A percentile compares a stretch with the other conserved stretches of the same genome.
Evolutionary conservation across 2,888 invertebrate genomes (phyloP).

Genomic region (Machimus atricapillus): DNA sequence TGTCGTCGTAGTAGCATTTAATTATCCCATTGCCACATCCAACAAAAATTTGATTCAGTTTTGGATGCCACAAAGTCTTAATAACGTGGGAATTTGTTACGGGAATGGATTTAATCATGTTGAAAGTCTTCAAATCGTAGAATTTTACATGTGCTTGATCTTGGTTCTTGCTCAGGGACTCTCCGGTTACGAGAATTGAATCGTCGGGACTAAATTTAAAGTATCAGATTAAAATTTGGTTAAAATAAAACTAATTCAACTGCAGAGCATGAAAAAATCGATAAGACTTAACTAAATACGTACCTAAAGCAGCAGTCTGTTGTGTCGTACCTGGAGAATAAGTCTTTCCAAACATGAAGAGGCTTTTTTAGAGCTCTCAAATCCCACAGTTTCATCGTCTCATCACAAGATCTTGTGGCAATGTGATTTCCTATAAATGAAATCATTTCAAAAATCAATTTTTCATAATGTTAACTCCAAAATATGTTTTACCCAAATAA

Average conservation of each 20-base stretch:
- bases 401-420: slow-evolving; percentile 87
- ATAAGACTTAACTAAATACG: neutral
- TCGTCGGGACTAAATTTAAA: slow-evolving; percentile 82
- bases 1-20: slow-evolving; percentile 90
- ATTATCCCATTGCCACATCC: slow-evolving; percentile 91
- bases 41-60: slow-evolving; percentile 94
- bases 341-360: slow-evolving; percentile 70
- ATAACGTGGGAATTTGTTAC: slow-evolving; percentile 85
- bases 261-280: neutral
- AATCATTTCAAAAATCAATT: neutral
- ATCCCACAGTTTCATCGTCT: slow-evolving; percentile 96
- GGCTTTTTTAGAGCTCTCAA: slow-evolving; percentile 82
- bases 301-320: slow-evolving; percentile 70
- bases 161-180: slow-evolving; percentile 74
- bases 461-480: neutral
- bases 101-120: slow-evolving; percentile 75
- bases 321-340: slow-evolving; percentile 86
- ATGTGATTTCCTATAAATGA: slow-evolving; percentile 60
- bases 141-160: slow-evolving; percentile 77
- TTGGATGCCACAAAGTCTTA: slow-evolving; percentile 94
- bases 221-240: too few species aligned
- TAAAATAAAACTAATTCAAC: too few species aligned
- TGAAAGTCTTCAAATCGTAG: slow-evolving; percentile 79
- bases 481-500: slow-evolving; percentile 71
- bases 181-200: slow-evolving; percentile 84